Conservation (phyloP, 2,113 vertebrate genomes). For the Ophiodon elongatus region DNA sequence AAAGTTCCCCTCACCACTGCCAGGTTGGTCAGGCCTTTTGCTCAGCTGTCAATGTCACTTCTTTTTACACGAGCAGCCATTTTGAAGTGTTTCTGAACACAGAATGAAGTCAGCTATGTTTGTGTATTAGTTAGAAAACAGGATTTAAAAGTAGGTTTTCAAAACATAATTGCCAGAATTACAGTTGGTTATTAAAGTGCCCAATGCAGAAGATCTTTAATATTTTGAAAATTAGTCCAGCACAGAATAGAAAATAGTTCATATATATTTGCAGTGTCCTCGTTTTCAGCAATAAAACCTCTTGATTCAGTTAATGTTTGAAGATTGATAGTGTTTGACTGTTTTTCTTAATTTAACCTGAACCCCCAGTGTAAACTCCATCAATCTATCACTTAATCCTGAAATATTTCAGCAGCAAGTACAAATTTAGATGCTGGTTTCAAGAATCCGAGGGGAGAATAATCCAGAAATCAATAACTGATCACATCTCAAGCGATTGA, state of each 20-base stretch:
- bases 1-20: neutral
- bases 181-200: neutral
- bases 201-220: neutral
- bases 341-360: neutral
- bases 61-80: neutral
- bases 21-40: neutral
- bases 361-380: neutral
- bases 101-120: neutral
- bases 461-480: neutral
- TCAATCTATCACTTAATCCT: neutral
- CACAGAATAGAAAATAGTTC: neutral
- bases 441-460: neutral
- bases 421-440: slow-evolving; percentile 3
- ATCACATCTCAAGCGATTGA: slow-evolving; percentile 32
- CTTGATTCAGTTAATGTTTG: neutral
- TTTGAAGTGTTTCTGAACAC: neutral
- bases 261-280: neutral
- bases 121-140: neutral
- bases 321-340: neutral
- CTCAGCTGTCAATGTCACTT: neutral
- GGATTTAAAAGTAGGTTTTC: neutral
- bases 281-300: neutral
- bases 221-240: neutral
- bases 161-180: neutral
- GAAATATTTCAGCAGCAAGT: neutral